These are phyloP conservation scores for Cepaea hortensis DNA, from an alignment of 2,888 invertebrate species.

Conservation along the genomic window DNA sequence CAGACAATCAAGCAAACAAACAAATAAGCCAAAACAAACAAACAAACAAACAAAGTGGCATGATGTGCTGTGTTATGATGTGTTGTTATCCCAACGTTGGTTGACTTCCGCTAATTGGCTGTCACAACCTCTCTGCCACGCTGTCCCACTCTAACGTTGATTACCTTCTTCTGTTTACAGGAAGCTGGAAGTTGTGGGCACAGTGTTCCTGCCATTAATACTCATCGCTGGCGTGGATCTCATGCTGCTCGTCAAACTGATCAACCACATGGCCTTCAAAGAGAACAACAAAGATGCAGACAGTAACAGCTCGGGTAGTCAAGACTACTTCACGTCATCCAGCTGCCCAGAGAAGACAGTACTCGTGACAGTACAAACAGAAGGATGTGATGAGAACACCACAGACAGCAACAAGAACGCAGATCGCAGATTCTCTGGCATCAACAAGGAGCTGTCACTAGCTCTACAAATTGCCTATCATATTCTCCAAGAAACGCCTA, in stretches of 20 bases:
- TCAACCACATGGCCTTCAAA: background rate
- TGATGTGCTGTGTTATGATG: background rate
- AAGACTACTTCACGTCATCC: background rate
- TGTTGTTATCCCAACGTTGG: background rate
- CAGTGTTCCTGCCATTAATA: slow-evolving; percentile 27
- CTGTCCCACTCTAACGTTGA: too few relatives aligned
- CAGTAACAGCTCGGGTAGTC: background rate
- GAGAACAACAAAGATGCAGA: slow-evolving; percentile 11
- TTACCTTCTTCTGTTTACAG: background rate
- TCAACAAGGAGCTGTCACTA: background rate
- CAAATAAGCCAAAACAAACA: too few relatives aligned
- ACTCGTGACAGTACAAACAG: background rate
- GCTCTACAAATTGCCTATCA: background rate
- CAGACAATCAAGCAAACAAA: too few relatives aligned
- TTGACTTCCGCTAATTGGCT: too few relatives aligned
- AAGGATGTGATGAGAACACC: background rate
- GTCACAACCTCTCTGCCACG: too few relatives aligned
- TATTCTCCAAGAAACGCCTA: background rate
- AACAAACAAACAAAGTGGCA: too few relatives aligned
- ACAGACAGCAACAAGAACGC: background rate
- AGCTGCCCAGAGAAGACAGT: background rate
- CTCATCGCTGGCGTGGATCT: slow-evolving; percentile 36
- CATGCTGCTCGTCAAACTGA: slow-evolving; percentile 21
- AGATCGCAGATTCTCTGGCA: background rate
- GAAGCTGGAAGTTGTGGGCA: slow-evolving; percentile 28